Conservation (phyloP, 92 coral and sea anemone species). For the Ricordea florida region DNA sequence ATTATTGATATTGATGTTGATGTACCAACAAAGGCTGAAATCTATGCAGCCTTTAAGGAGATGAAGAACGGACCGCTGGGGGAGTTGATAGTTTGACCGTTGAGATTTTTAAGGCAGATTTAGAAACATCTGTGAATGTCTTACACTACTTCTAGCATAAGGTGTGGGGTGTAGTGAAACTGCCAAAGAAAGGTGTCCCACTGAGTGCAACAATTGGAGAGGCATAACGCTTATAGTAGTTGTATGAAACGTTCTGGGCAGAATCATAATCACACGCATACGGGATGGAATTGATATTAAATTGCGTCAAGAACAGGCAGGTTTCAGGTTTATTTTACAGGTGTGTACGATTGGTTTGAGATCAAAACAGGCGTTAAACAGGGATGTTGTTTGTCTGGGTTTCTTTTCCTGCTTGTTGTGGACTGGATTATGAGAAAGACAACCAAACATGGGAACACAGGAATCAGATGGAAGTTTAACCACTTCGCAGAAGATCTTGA, state of each 20-base stretch:
- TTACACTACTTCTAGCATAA: background rate
- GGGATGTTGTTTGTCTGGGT: background rate
- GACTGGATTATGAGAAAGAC: background rate
- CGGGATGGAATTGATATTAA: background rate
- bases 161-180: background rate
- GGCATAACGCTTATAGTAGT: background rate
- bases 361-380: too few species aligned
- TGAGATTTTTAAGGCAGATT: background rate
- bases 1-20: too few species aligned
- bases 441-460: background rate
- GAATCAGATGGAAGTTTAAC: too few species aligned
- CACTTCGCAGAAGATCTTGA: too few species aligned
- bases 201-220: background rate
- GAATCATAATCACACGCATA: too few species aligned
- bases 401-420: background rate
- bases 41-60: background rate
- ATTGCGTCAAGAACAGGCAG: background rate
- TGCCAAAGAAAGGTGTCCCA: background rate
- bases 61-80: background rate
- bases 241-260: background rate
- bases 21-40: background rate
- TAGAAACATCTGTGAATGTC: too few species aligned
- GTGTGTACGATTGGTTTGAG: too few species aligned
- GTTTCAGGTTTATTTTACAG: background rate
- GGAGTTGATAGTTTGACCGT: background rate